Base-by-base conservation (phyloP, 2,888 invertebrate genomes). In the Ochropacha duplaris region DNA sequence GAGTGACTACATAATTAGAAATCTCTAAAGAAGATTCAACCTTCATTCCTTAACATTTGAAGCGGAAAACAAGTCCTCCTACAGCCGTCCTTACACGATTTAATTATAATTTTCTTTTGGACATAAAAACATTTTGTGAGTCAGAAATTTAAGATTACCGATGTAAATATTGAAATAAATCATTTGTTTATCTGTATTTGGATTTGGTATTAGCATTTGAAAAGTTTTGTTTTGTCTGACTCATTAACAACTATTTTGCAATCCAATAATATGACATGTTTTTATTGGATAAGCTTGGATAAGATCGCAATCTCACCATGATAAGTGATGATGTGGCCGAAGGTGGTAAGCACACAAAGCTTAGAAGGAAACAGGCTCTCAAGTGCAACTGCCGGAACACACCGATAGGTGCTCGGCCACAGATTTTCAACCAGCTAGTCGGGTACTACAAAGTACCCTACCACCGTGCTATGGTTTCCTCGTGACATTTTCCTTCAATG, bases 21-120 rank as follows among this genome's bases (percentile, higher is more conserved):
- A 19, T 19, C 19, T 19, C 16, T 50, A 57, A 60, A 64, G 66
- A 68, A 63, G 36, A 44, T 14, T n/a, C 55, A 66, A 64, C 71
- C 71, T 72, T 73, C 62, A 60, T 55, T n/a, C 54, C 59, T 56
- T 22, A 49, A 56, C 34, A 59, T 57, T 57, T 61, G 28, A 51
- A 12, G 12, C 12, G 58, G n/a, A 39, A 50, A 58, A 61, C 55
- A 16, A 59, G 64, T 9, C 66, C 71, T 54, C 76, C 76, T 65
- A 76, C 76, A 34, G 16, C 11, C 49, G 28, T 71, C 73, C 66
- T 64, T 65, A 57, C 57, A 5, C 14, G 26, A 26, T 22, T 24
- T 39, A 54, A 56, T 58, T 61, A 58, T 31, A 56, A 56, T 65
- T 60, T 60, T 52, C 52, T 36, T 63, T 57, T 63, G 57, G 63